Conservation (phyloP, 2,113 vertebrate species). For the Colossoma macropomum region DNA sequence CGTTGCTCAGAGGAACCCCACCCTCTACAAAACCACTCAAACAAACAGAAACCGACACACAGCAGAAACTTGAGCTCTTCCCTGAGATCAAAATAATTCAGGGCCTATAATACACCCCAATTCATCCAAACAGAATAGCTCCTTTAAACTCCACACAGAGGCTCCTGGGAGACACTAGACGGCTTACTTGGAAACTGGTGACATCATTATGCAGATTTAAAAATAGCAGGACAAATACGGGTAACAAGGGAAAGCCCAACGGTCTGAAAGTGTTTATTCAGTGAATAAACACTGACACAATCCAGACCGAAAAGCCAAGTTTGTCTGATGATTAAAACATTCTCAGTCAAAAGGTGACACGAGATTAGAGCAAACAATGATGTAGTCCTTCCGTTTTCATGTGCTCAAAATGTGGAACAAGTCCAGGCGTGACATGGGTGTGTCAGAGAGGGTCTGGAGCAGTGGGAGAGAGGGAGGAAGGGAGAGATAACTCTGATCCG, state of each 20-base stretch:
- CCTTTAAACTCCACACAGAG: neutral
- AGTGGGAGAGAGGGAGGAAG: constrained; percentile 13
- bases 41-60: neutral
- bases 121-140: neutral
- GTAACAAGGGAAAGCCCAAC: constrained; percentile 28
- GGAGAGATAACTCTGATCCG: constrained; percentile 14
- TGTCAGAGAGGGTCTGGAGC: neutral
- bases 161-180: constrained; percentile 11
- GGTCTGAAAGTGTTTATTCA: constrained; percentile 19
- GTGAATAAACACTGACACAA: neutral
- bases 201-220: constrained; percentile 23
- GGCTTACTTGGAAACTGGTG: constrained; percentile 27
- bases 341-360: neutral
- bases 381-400: neutral
- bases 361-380: constrained; percentile 9
- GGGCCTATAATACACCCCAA: neutral
- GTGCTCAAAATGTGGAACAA: neutral
- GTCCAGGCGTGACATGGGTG: constrained; percentile 24
- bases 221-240: constrained; percentile 32
- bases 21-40: neutral
- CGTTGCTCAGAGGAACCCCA: neutral
- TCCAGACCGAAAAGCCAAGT: neutral
- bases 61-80: neutral
- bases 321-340: constrained; percentile 23
- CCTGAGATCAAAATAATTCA: neutral